Evolutionary conservation across 2,797 vertebrate genomes (phyloP).

Genomic region (Pantherophis vulpinus): DNA sequence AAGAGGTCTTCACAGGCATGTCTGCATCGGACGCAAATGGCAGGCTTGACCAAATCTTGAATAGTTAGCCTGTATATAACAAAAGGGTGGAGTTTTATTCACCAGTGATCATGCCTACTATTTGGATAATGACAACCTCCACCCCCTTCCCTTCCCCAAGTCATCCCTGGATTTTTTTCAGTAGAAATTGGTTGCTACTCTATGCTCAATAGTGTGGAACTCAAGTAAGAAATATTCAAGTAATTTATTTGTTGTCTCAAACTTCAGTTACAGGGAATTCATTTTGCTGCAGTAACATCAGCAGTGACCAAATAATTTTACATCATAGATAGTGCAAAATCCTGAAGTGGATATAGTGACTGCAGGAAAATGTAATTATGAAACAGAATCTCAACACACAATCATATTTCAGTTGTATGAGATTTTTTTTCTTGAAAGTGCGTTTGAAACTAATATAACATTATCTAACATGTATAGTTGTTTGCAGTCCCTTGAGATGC

Average conservation of each 20-base stretch:
- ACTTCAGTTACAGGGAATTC: neutral
- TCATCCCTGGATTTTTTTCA: neutral
- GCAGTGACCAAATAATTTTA: neutral
- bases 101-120: neutral
- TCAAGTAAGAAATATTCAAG: constrained; percentile 2
- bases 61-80: neutral
- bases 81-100: neutral
- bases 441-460: neutral
- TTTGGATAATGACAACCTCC: neutral
- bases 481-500: neutral
- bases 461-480: neutral
- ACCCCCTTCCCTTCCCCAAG: neutral
- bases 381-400: constrained; percentile 1
- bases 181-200: neutral
- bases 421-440: neutral
- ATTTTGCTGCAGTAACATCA: constrained; percentile 7
- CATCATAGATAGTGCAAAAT: neutral
- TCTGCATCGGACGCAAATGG: neutral
- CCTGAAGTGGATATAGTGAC: neutral
- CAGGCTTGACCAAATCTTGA: neutral
- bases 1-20: neutral
- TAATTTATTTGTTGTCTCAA: neutral
- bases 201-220: neutral
- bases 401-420: constrained; percentile 9
- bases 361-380: constrained; percentile 1